These are phyloP conservation scores for Artibeus jamaicensis DNA, from an alignment of 2,797 vertebrate species.

Conservation along the genomic window DNA sequence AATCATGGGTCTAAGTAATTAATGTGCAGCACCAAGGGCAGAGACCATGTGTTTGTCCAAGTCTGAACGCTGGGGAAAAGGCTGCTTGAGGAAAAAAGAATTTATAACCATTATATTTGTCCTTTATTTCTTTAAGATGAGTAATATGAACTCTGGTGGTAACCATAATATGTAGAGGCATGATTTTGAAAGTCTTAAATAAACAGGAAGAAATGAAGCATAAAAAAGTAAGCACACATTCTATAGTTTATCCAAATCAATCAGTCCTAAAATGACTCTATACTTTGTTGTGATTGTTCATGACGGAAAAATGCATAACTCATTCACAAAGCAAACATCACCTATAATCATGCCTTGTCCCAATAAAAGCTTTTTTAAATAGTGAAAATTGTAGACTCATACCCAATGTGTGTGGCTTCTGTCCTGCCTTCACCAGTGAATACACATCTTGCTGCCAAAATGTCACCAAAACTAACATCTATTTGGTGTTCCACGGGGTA, in stretches of 20 bases:
- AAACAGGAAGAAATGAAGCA: background rate
- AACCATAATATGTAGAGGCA: background rate
- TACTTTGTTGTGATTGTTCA: background rate
- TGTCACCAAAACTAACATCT: constrained; percentile 90
- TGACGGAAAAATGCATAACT: background rate
- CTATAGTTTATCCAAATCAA: background rate
- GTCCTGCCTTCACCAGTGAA: constrained; percentile 94
- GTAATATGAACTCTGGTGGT: background rate
- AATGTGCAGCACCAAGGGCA: background rate
- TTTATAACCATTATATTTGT: background rate
- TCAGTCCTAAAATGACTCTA: background rate
- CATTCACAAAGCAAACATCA: background rate
- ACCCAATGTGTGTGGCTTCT: constrained; percentile 93
- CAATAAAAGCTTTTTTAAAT: background rate
- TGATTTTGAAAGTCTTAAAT: background rate
- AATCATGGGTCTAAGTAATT: background rate
- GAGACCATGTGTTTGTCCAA: background rate
- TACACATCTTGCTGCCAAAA: constrained; percentile 92
- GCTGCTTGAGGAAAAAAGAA: background rate
- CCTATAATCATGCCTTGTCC: background rate
- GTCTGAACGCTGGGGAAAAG: background rate
- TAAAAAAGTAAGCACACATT: background rate
- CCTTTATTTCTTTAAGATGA: constrained; percentile 4
- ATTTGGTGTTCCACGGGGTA: constrained; percentile 89
- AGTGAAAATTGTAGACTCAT: constrained; percentile 65